Evolutionary conservation across 2,113 vertebrate genomes (phyloP), one percentile per base, ranked within the genome.

Genomic region (Siphamia tubifer): DNA sequence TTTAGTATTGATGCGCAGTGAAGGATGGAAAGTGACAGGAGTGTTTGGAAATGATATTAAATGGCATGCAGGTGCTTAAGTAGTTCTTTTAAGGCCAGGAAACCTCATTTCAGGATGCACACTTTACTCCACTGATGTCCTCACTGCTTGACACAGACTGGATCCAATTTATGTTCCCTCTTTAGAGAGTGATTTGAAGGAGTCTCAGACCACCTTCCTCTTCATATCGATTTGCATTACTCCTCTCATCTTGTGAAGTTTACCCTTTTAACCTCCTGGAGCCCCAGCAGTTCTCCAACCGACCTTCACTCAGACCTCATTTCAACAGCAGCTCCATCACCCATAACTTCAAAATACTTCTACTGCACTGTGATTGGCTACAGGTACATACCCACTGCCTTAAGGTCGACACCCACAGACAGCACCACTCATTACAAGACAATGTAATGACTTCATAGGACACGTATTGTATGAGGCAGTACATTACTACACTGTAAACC

Each of bases 141-240:
- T 40, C 35, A 36, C 49, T 68, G 44, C 21, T 42, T 23, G 13
- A 32, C 48, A 30, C 44, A 28, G 32, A 15, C 13, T 8, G 25
- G 11, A 54, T 62, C 70, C 12, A 49, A 20, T 82, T 54, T 17
- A 68, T 76, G 23, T 53, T 43, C 6, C 28, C 9, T 39, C n/a
- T 51, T 57, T 63, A 10, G 17, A 10, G 71, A n/a, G 8, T 55
- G 20, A 65, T 52, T 73, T 42, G 9, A 21, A 4, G 52, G 39
- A 71, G 21, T 54, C 38, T 47, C 45, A 51, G 43, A 42, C 62
- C 12, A 13, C 11, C 19, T 67, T 28, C 19, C n/a, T 51, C 25
- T 25, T 74, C 19, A 3, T 28, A 20, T 20, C 32, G 30, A 65
- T 58, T 74, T 74, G 71, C 44, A 74, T 44, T 16, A 2, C 30